Evolutionary conservation across 2,113 vertebrate species (phyloP), one percentile per base, ranked within the genome.

Genomic region (Forbesichthys agassizii): DNA sequence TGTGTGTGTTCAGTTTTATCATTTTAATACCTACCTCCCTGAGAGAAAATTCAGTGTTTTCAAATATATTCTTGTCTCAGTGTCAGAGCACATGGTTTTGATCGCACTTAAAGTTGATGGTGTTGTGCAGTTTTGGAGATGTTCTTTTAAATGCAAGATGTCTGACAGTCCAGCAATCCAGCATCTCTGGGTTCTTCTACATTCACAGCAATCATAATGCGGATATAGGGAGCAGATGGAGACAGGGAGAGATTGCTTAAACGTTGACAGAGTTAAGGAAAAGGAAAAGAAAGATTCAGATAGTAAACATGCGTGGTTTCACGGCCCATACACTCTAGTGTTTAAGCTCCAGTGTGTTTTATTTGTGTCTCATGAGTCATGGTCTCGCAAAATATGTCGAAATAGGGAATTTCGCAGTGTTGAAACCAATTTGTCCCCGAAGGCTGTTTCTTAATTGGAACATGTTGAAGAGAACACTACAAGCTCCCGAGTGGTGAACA

Each of bases 391-490:
- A 75, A 85, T 84, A 77, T 86, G 75, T 80, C 0, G 77, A 83
- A 86, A 84, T 61, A 82, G 71, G 58, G 75, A 75, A 55, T 53
- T 70, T 85, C 77, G 83, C 76, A 78, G 64, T 86, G 72, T 85
- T 84, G 81, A 87, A 88, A 85, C 78, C 81, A 73, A 81, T 85
- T 87, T 86, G 78, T 48, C 81, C 82, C 78, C 33, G 14, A 53
- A 81, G 90, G 80, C 87, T 55, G 76, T 86, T 86, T 88, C 77
- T 83, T 89, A 88, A 89, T 90, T 90, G 87, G 84, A 90, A 89
- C 76, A 89, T 78, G 86, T 87, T 88, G 76, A 86, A 85, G 77
- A 85, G 88, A 90, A 90, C 83, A 88, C 84, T 85, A 82, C 78
- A 84, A 33, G 72, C 85, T 85, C 86, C 88, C 69, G 73, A 86